Evolutionary conservation across 2,113 vertebrate species (phyloP).

Genomic region (Grantiella picta): DNA sequence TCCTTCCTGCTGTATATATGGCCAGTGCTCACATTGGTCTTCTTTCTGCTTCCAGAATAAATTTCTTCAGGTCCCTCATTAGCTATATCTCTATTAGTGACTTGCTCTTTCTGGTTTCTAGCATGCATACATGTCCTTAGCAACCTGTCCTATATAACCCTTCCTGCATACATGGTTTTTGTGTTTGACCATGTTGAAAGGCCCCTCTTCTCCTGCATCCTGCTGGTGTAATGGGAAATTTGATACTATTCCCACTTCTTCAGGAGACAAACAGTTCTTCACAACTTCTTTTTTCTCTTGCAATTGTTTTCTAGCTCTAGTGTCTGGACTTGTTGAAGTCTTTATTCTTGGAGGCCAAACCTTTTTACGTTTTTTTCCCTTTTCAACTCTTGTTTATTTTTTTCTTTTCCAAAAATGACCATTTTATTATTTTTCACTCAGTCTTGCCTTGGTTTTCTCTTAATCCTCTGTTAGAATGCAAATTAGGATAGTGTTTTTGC

Average conservation of each 20-base stretch:
- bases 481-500: background rate
- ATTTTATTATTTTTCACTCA: background rate
- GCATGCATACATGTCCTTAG: fast-evolving
- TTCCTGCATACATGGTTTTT: background rate
- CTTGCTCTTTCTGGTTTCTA: background rate
- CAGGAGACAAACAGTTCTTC: background rate
- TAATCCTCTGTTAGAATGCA: background rate
- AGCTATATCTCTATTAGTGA: background rate
- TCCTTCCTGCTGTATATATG: background rate
- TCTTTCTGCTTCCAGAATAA: background rate
- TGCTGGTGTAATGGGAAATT: background rate
- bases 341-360: background rate
- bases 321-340: background rate
- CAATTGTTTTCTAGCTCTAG: background rate
- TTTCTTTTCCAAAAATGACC: background rate
- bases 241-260: background rate
- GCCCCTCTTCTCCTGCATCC: background rate
- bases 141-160: background rate
- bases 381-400: background rate
- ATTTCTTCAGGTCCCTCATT: background rate
- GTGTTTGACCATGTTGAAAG: background rate
- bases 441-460: background rate
- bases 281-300: background rate
- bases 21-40: background rate
- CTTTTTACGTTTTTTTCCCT: background rate